Base-by-base conservation (phyloP, 2,797 vertebrate species). In the Myotis pilosus region DNA sequence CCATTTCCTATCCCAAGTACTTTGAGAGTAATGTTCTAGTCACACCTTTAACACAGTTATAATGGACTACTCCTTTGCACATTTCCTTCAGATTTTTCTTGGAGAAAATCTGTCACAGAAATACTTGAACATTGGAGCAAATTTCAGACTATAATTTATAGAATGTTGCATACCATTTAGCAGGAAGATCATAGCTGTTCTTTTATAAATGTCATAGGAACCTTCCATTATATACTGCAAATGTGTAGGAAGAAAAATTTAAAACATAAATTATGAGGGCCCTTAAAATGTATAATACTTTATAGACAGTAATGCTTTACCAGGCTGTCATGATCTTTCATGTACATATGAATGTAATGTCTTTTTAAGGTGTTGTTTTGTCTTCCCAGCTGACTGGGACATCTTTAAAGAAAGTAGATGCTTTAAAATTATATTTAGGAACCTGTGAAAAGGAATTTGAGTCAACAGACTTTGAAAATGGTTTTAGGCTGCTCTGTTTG, bases 111-210 rank as follows among this genome's bases (percentile, higher is more conserved):
- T 93, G 69, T 89, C 94, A 90, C 64, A 88, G 79, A 92, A 95
- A 92, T 64, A 75, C 69, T 76, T 51, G 85, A 95, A 89, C 85
- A 92, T 72, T 75, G 83, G 38, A 90, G 41, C 33, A 80, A 83
- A 93, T 94, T 93, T 93, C 81, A 86, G 89, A 66, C 78, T 19
- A 3, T 93, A 93, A 96, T 94, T 95, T 92, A 96, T 82, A 87
- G 85, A 88, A 76, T 2, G 4, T 12, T 78, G 87, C 78, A 76
- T 93, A 71, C 51, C 41, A 74, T 85, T 76, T 69, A 88, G 82
- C 85, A 36, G 86, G 85, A 62, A 82, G 76, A 79, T 92, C 92
- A 57, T 74, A 71, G 79, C 57, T 36, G 28, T 36, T 82, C 71
- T 8, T 30, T 91, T 80, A 88, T 55, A 92, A 93, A 89, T 44